Base-by-base conservation (phyloP, 2,888 invertebrate species). In the Beris morrisii region DNA sequence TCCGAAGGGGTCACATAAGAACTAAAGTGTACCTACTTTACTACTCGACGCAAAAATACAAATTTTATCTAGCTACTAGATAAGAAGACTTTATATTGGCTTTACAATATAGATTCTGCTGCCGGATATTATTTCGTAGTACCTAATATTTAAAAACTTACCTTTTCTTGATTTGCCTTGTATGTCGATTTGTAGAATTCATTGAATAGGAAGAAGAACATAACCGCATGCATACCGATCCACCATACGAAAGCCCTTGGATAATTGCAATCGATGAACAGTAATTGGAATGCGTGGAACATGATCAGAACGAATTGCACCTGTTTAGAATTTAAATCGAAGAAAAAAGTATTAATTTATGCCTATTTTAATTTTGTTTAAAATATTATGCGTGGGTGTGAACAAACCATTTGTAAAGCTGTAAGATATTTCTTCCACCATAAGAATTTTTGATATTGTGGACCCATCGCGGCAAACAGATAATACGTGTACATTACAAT, bases 341-440 rank as follows among this genome's bases (percentile, higher is more conserved):
- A 4, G 22, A 52, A 22, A 31, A 30, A 32, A 3, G 7, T 55
- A 12, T 30, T 22, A 22, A 22, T 55, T 28, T 7, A 55, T 12
- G 31, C 32, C 43, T 59, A 43, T 57, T 48, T 56, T 43, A 48
- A 63, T 46, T 54, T 55, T 43, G 13, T 44, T 31, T 43, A 43
- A 12, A 56, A 22, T 22, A 22, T 7, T 2, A 30, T 15, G 7
- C 38, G 12, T 48, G 38, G 5, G n/a, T 32, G 15, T 65, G 65
- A 55, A 73, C 81, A 82, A 80, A 92, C 92, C 91, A 96, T 95
- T 84, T 96, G 96, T 74, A 96, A 84, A 59, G 88, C 88, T 31
- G 96, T 96, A 77, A 96, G 86, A 81, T 96, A 95, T 78, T 90
- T 93, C 84, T 96, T 96, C 96, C 96, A 96, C 95, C 95, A 96